phyloP scores from a whole-genome alignment of 2,113 vertebrate genomes.

The Pagrus major region DNA sequence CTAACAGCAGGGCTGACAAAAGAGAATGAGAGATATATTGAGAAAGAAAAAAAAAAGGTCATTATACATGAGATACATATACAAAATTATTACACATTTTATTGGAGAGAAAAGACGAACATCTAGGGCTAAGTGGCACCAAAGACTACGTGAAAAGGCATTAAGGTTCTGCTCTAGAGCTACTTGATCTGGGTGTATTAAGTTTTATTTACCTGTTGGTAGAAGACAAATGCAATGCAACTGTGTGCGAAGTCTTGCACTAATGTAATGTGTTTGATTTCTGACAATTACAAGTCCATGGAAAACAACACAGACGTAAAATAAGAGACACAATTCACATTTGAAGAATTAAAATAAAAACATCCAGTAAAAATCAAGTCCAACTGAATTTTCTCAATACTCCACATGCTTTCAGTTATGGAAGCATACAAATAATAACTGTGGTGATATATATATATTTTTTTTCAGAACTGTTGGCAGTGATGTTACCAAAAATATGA shows the following conservation, averaged over 20 bases:
- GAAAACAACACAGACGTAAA: slow-evolving; percentile 28
- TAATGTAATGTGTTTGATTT: slow-evolving; percentile 24
- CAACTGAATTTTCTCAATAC: background rate
- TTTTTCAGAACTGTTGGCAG: slow-evolving; percentile 17
- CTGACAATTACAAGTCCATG: slow-evolving; percentile 34
- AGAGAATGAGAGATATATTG: slow-evolving; percentile 53
- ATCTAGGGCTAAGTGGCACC: slow-evolving; percentile 42
- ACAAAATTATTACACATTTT: slow-evolving; percentile 64
- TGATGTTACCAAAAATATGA: slow-evolving; percentile 8
- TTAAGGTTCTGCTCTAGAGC: slow-evolving; percentile 55
- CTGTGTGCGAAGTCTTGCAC: slow-evolving; percentile 21
- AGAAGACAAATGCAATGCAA: slow-evolving; percentile 41
- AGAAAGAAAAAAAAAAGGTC: slow-evolving; percentile 17
- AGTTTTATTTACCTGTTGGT: slow-evolving; percentile 53
- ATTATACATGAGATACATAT: slow-evolving; percentile 53
- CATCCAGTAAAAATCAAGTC: slow-evolving; percentile 9
- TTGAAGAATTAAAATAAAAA: slow-evolving; percentile 21
- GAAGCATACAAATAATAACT: slow-evolving; percentile 25
- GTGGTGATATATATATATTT: background rate
- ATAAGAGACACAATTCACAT: slow-evolving; percentile 20
- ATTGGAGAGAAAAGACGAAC: slow-evolving; percentile 42
- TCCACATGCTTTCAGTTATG: slow-evolving; percentile 30
- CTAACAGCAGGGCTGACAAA: slow-evolving; percentile 72
- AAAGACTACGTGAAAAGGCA: slow-evolving; percentile 51
- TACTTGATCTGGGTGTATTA: slow-evolving; percentile 62